These are phyloP conservation scores for Drymodes brunneopygia DNA, from an alignment of 2,113 vertebrate species.

Conservation along the genomic window DNA sequence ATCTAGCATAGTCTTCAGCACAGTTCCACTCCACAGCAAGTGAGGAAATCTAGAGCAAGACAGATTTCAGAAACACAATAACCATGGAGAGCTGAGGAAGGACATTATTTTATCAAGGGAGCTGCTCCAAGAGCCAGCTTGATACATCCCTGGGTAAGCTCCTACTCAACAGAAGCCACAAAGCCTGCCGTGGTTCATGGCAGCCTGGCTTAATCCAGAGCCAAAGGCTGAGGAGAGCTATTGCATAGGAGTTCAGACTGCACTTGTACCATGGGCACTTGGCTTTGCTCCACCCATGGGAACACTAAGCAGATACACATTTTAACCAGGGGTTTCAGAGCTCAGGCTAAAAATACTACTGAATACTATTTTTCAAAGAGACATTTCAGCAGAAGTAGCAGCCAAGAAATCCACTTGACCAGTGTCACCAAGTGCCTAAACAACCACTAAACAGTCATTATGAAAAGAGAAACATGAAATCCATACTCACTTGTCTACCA, in stretches of 20 bases:
- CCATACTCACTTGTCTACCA: constrained; percentile 89
- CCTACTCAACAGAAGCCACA: background rate
- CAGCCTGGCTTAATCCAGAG: background rate
- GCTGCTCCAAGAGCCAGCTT: background rate
- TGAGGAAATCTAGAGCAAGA: constrained; percentile 85
- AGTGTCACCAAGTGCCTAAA: background rate
- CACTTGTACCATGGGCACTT: background rate
- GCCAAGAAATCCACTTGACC: background rate
- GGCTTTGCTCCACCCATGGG: background rate
- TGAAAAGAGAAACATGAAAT: background rate
- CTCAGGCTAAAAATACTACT: background rate
- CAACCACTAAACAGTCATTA: background rate
- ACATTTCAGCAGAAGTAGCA: background rate
- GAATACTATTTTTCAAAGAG: background rate
- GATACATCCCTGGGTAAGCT: background rate
- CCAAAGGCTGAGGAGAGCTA: background rate
- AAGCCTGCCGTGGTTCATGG: background rate
- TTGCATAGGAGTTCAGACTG: background rate
- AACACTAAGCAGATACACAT: background rate
- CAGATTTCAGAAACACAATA: background rate
- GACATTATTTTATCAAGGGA: background rate
- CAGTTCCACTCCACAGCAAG: constrained; percentile 93
- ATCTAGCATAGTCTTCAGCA: constrained; percentile 96
- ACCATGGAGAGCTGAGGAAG: background rate
- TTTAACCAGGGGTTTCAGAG: background rate